Evolutionary conservation across 2,888 invertebrate species (phyloP).

Genomic region (Ryuthela nishihirai): DNA sequence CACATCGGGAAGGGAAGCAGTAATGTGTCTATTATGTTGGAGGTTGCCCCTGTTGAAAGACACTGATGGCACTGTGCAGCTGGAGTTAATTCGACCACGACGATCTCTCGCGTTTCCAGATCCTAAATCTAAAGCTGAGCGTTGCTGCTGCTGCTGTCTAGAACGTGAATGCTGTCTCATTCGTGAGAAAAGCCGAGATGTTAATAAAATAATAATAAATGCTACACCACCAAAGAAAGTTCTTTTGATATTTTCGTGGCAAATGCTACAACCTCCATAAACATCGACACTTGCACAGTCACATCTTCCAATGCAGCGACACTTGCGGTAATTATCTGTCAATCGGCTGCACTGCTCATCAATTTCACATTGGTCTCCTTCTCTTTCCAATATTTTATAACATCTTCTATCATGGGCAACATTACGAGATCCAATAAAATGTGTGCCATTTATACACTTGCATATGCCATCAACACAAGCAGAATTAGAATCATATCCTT

Average conservation of each 20-base stretch:
- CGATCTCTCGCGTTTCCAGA: slow-evolving; percentile 11
- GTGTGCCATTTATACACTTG: slow-evolving; percentile 33
- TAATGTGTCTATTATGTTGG: slow-evolving; percentile 13
- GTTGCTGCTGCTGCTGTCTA: slow-evolving; percentile 18
- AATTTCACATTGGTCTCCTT: slow-evolving; percentile 32
- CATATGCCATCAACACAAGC: slow-evolving; percentile 28
- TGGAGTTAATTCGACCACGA: slow-evolving; percentile 18
- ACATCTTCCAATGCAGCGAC: slow-evolving; percentile 29
- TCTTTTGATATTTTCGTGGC: slow-evolving; percentile 34
- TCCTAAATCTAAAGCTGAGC: too few relatives aligned
- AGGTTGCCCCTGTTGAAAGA: slow-evolving; percentile 20
- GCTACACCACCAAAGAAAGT: slow-evolving; percentile 35
- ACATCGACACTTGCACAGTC: slow-evolving; percentile 24
- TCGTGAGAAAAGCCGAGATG: slow-evolving; percentile 22
- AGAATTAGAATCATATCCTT: slow-evolving; percentile 34
- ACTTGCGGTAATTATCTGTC: slow-evolving; percentile 34
- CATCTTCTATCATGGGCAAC: slow-evolving; percentile 26
- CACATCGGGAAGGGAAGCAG: slow-evolving; percentile 29
- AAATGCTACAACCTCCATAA: slow-evolving; percentile 27
- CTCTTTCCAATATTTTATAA: slow-evolving; percentile 29
- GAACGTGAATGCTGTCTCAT: slow-evolving; percentile 19
- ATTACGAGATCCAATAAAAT: slow-evolving; percentile 33
- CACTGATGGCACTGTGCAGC: slow-evolving; percentile 30
- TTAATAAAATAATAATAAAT: slow-evolving; percentile 24
- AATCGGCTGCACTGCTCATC: slow-evolving; percentile 34